Evolutionary conservation across 2,888 invertebrate species (phyloP).

Genomic region (Drosophila lutescens): DNA sequence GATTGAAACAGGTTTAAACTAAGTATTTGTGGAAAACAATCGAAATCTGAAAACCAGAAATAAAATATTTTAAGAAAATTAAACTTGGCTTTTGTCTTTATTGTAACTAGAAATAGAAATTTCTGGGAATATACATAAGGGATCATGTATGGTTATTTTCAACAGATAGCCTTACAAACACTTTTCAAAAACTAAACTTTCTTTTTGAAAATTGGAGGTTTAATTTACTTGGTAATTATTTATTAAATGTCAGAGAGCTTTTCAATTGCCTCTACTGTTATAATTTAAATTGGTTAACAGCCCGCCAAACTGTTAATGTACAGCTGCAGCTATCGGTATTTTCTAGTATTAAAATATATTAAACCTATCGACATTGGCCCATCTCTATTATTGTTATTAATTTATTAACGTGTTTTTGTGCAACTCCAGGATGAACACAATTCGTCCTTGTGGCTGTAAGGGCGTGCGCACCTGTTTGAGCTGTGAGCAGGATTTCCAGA

Average conservation of each 20-base stretch:
- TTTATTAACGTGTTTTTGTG: not conserved
- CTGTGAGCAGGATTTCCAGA: conserved; percentile 90
- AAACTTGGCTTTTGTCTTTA: conserved; percentile 1
- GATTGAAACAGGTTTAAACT: conserved; percentile 71
- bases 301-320: not conserved
- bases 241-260: too few relatives aligned
- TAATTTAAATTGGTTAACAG: not conserved
- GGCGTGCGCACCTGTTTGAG: conserved; percentile 93
- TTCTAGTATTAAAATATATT: not conserved
- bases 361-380: not conserved
- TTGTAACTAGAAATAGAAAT: not conserved
- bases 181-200: too few relatives aligned
- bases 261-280: not conserved
- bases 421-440: conserved; percentile 75
- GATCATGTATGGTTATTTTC: too few relatives aligned
- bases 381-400: not conserved
- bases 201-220: too few relatives aligned
- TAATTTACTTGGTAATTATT: too few relatives aligned
- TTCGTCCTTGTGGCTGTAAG: conserved; percentile 94
- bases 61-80: conserved; percentile 47
- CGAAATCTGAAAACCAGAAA: conserved; percentile 23
- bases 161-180: too few relatives aligned
- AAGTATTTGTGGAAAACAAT: conserved; percentile 38
- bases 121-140: not conserved
- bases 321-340: not conserved